Evolutionary conservation across 2,888 invertebrate species (phyloP), one percentile per base, ranked within the genome.

Genomic region (Pristionchus mayeri): DNA sequence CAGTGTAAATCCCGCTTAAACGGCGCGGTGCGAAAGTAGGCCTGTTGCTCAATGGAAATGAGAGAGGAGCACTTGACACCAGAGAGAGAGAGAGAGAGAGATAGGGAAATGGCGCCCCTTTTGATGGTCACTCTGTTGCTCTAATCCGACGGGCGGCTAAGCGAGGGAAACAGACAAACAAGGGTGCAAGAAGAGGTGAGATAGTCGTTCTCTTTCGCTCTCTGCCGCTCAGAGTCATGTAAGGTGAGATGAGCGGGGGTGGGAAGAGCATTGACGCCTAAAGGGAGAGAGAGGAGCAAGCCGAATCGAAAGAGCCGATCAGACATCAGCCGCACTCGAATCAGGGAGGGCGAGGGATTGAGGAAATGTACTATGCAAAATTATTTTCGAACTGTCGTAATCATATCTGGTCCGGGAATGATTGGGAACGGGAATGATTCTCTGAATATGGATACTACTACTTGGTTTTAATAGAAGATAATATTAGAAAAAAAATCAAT

Each of bases 1-100:
- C n/a, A n/a, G n/a, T n/a, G n/a, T n/a, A n/a, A n/a, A n/a, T n/a
- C n/a, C n/a, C n/a, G n/a, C n/a, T n/a, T n/a, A n/a, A n/a, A n/a
- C n/a, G n/a, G n/a, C n/a, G n/a, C n/a, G n/a, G n/a, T n/a, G n/a
- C n/a, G n/a, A n/a, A n/a, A n/a, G n/a, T n/a, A n/a, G n/a, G n/a
- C n/a, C n/a, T n/a, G n/a, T n/a, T n/a, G n/a, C n/a, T n/a, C 63
- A 63, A 63, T 63, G 63, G 63, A 63, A 63, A 63, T 63, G 63
- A 63, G 63, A 18, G 6, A 54, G 21, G 16, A 7, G 34, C 63
- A 63, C 63, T 63, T 63, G 63, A 63, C 63, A 63, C 63, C 21
- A 6, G 44, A 6, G 21, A 57, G 57, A 57, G 57, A 48, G 75
- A 44, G 21, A 57, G 57, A 57, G 57, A 48, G 75, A 44, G 75